Evolutionary conservation across 2,888 invertebrate genomes (phyloP).

Genomic region (Ectemnius continuus): DNA sequence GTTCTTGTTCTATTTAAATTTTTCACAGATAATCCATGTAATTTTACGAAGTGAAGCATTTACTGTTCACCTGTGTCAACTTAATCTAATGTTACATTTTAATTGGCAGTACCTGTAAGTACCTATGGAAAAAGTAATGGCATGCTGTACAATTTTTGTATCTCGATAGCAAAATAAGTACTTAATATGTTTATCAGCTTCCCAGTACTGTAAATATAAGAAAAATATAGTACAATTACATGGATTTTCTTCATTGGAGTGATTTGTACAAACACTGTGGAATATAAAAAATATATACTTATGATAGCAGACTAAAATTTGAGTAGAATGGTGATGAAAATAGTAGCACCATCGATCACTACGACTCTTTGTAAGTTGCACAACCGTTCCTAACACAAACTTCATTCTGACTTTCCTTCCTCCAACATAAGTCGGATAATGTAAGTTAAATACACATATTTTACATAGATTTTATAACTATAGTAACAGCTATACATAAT

Average conservation of each 20-base stretch:
- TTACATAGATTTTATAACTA: not conserved
- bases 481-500: constrained; percentile 44
- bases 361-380: not conserved
- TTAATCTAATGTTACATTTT: not conserved
- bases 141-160: too few species aligned
- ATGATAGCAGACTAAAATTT: constrained; percentile 1
- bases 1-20: too few species aligned
- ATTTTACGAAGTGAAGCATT: too few species aligned
- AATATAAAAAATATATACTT: constrained; percentile 7
- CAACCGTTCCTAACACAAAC: not conserved
- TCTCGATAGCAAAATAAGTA: too few species aligned
- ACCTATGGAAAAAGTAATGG: not conserved
- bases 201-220: too few species aligned
- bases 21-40: too few species aligned
- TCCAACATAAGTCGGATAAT: constrained; percentile 17
- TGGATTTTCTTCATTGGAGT: not conserved
- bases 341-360: not conserved
- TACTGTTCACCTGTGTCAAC: not conserved
- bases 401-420: not conserved
- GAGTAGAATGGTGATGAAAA: not conserved
- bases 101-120: too few species aligned
- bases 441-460: constrained; percentile 14
- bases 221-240: not conserved
- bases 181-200: too few species aligned
- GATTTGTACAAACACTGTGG: not conserved